Evolutionary conservation across 2,113 vertebrate genomes (phyloP).

Genomic region (Electrona antarctica): DNA sequence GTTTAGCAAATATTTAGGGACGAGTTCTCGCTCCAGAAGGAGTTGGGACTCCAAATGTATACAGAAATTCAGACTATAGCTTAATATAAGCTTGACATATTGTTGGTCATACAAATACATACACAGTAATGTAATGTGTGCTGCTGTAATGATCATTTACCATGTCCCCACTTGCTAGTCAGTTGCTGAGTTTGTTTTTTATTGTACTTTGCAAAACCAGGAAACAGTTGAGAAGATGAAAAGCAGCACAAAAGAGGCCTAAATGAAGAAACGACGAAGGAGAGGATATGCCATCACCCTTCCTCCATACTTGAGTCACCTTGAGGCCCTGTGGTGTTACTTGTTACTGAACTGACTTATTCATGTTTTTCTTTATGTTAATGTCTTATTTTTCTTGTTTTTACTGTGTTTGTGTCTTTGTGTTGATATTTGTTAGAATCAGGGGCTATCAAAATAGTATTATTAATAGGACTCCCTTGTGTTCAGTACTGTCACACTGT

Average conservation of each 20-base stretch:
- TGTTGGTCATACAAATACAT: too few relatives aligned
- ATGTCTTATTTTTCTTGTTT: slow-evolving; percentile 54
- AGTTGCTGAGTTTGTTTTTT: background rate
- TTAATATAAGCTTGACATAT: too few relatives aligned
- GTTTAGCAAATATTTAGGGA: too few relatives aligned
- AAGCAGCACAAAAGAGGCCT: slow-evolving; percentile 91
- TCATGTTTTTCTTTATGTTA: slow-evolving; percentile 65
- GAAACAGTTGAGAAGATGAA: slow-evolving; percentile 94
- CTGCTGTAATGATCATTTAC: background rate
- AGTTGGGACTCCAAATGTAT: background rate
- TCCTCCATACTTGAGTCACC: slow-evolving; percentile 71
- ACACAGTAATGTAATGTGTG: background rate
- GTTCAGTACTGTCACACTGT: slow-evolving; percentile 75
- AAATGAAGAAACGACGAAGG: slow-evolving; percentile 54
- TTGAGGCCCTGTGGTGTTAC: slow-evolving; percentile 56
- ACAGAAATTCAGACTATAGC: too few relatives aligned
- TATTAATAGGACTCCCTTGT: slow-evolving; percentile 54
- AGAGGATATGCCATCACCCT: slow-evolving; percentile 51
- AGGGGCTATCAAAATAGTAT: slow-evolving; percentile 51
- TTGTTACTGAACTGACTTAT: slow-evolving; percentile 57
- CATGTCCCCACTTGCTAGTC: background rate
- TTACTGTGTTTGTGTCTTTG: slow-evolving; percentile 59
- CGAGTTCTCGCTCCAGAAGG: too few relatives aligned
- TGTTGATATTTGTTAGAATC: slow-evolving; percentile 65
- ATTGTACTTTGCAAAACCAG: slow-evolving; percentile 65